Evolutionary conservation across 2,888 invertebrate genomes (phyloP), one percentile per base, ranked within the genome.

Genomic region (Lissonota sp.): DNA sequence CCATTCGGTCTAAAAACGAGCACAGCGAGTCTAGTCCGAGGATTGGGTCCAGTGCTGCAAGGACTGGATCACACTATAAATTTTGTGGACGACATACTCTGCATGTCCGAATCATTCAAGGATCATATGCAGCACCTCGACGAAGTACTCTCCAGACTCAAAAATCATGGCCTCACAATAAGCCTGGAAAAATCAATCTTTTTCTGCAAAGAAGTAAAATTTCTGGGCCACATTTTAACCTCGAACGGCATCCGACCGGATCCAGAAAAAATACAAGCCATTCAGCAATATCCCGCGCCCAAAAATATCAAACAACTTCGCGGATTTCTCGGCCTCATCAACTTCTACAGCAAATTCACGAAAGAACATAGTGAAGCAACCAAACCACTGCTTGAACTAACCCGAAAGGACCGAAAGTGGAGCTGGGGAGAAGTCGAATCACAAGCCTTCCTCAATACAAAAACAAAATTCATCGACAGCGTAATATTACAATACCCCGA

Each of bases 21-120:
- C 3, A 26, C 3, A 26, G 26, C 26, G 26, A 26, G 26, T 3
- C 26, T 26, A 26, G 3, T 2, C 44, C 46, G 46, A 46, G 63
- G 63, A 2, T 26, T 63, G 1, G 26, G 10, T 26, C 5, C 42
- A 4, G 14, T 63, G 5, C 46, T 63, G 6, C 14, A 12, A 26
- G 46, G 46, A 0, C 5, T 46, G 3, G 3, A 8, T 5, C 16
- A 63, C 26, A 63, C 63, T 0, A 63, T 63, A 6, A 63, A 63
- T 46, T 63, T 63, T 14, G 46, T 63, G 14, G 63, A 63, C 26
- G 63, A 63, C n/a, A 8, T 46, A 1, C 26, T 63, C 16, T 63
- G 63, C 46, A 44, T 46, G 63, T 63, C 63, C 4, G 26, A 63
- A 46, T 46, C 16, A 0, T 63, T 46, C n/a, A 26, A 26, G 26